Percentiles rank a stretch among this genome's conserved stretches.
Conservation (phyloP, 2,888 invertebrate genomes). For the Pammene fasciana region DNA sequence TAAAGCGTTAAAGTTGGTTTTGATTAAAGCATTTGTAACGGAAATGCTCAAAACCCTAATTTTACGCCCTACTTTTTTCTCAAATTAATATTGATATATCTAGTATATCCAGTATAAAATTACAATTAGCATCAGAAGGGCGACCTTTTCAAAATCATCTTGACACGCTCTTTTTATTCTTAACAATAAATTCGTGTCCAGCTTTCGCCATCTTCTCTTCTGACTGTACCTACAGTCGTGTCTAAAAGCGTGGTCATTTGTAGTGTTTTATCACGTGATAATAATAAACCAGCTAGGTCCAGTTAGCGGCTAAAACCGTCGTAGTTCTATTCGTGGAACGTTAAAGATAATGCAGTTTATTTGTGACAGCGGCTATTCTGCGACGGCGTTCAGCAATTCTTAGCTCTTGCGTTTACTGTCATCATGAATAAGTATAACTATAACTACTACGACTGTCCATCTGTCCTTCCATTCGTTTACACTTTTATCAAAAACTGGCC, state of each 20-base stretch:
- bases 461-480: too few species aligned
- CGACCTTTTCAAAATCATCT: too few species aligned
- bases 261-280: constrained; percentile 4
- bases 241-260: constrained; percentile 3
- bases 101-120: too few species aligned
- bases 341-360: constrained; percentile 21
- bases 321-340: background rate
- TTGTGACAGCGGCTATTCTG: constrained; percentile 12
- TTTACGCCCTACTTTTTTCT: constrained; percentile 1
- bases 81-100: background rate
- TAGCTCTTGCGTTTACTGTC: constrained; percentile 4
- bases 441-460: too few species aligned
- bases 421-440: background rate
- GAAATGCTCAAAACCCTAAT: background rate
- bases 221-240: background rate
- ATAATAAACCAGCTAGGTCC: constrained; percentile 5
- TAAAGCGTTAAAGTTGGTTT: background rate
- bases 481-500: too few species aligned
- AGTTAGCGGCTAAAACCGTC: constrained; percentile 3
- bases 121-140: too few species aligned
- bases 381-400: background rate
- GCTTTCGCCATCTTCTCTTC: too few species aligned
- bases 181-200: too few species aligned
- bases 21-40: background rate
- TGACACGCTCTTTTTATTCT: too few species aligned